Conservation (phyloP, 2,113 vertebrate species). For the cattle (Bos taurus) region ARS-UCD2.0 NC_037348.1:16832001-16832500, state of each 20-base stretch:
- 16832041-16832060: neutral
- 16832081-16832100: neutral
- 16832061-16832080: neutral
- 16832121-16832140: neutral
- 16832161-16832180: neutral
- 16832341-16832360: neutral
- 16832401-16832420: neutral
- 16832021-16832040: neutral
- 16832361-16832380: neutral
- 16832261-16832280: neutral
- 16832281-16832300: neutral
- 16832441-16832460: neutral
- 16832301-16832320: neutral
- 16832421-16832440: neutral
- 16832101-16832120: neutral
- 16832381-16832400: neutral
- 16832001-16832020: neutral
- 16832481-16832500: neutral
- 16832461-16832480: neutral
- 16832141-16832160: neutral
- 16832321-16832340: neutral
- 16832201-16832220: neutral
- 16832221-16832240: neutral
- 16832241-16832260: neutral
- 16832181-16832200: neutral